Evolutionary conservation across 1,140 invertebrate species (phyloP), one percentile per base, ranked within the genome.

Genomic region (Zelostemma sp.): DNA sequence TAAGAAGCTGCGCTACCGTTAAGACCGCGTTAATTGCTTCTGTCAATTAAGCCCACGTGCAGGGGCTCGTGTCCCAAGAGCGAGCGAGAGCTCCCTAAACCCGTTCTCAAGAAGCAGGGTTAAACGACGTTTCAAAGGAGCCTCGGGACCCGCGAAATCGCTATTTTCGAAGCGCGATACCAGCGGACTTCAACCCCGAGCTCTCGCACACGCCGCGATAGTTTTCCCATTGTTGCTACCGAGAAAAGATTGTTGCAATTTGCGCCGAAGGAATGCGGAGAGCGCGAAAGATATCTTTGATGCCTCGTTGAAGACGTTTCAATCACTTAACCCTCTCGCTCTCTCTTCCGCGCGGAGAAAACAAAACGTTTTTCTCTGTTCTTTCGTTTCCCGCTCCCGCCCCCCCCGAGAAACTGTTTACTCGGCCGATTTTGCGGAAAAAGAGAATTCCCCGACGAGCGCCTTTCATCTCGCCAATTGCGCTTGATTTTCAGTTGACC

Each of bases 101-200:
- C 56, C 53, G 69, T 68, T 68, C 46, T 53, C 28, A 46, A n/a
- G 21, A 43, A 1, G 17, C 43, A 46, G 16, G 47, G 31, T 64
- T 73, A 74, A n/a, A 76, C 69, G 67, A 76, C 72, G 56, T 64
- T 68, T 76, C 66, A 76, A 76, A 74, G 70, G 58, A 62, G 57
- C 59, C 50, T 35, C 14, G 35, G 35, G 35, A 9, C 9, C 9
- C 1, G 35, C 35, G 9, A 38, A 11, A 38, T n/a, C 11, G 35
- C 35, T n/a, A 11, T 38, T 38, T 25, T 12, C 46, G 41, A 46
- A 11, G 11, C 4, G 3, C 8, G 43, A 16, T 11, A 11, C 16
- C 5, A 19, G 3, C 43, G 43, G 43, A 46, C 43, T 46, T 46
- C 43, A 46, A 46, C 43, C 43, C 17, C 12, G 17, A 11, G 9